Conservation (phyloP, 2,888 invertebrate genomes). For the Drosophila borealis region DNA sequence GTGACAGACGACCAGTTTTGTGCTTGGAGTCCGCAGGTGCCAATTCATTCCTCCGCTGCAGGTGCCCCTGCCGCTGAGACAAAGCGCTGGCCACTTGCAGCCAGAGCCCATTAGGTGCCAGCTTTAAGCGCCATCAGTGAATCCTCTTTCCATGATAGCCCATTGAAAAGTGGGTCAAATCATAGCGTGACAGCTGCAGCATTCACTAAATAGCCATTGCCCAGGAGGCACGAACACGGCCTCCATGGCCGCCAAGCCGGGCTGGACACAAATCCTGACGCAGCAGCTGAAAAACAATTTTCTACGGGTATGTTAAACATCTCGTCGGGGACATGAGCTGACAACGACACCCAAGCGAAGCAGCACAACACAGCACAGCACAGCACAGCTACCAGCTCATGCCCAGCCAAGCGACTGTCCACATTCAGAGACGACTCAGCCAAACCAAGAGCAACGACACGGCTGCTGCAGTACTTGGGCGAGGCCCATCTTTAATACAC, state of each 20-base stretch:
- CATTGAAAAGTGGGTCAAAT: conserved; percentile 69
- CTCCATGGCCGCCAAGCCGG: conserved; percentile 12
- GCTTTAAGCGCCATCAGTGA: conserved; percentile 61
- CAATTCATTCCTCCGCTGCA: conserved; percentile 25
- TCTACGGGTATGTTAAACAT: conserved; percentile 79
- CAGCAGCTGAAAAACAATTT: conserved; percentile 79
- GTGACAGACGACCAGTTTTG: conserved; percentile 64
- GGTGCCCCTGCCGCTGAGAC: conserved; percentile 22
- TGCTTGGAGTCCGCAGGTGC: conserved; percentile 52
- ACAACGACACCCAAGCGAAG: conserved; percentile 55
- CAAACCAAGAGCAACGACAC: conserved; percentile 40
- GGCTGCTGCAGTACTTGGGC: conserved; percentile 30
- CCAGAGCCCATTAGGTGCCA: conserved; percentile 68
- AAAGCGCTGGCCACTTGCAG: conserved; percentile 30
- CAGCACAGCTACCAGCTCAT: neutral
- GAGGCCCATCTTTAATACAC: conserved; percentile 45
- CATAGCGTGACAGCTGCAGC: conserved; percentile 63
- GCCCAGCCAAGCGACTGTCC: conserved; percentile 45
- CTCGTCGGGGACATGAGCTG: conserved; percentile 68
- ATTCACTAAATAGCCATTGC: conserved; percentile 72
- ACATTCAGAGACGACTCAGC: conserved; percentile 47
- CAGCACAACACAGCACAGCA: conserved; percentile 7
- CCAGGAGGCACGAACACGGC: conserved; percentile 7
- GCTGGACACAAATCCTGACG: conserved; percentile 74
- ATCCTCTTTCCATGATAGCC: conserved; percentile 37